phyloP scores from a whole-genome alignment of 2,888 invertebrate species.

The Ectemnius continuus region DNA sequence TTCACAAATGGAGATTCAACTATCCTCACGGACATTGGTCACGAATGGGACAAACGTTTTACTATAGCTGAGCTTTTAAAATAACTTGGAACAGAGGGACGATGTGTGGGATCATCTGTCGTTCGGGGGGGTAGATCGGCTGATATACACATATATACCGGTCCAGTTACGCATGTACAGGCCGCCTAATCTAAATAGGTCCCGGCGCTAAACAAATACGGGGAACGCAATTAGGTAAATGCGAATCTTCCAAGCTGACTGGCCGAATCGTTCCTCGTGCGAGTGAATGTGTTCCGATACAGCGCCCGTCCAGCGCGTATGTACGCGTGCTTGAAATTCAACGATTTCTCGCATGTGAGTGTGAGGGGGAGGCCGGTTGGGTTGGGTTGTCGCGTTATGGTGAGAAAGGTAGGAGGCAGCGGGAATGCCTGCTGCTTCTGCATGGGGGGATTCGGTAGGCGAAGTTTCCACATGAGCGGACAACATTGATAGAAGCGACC shows the following conservation, averaged over 20 bases:
- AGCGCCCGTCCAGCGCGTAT: constrained; percentile 6
- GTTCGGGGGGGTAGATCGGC: constrained; percentile 31
- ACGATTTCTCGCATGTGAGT: constrained; percentile 47
- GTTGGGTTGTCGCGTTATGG: constrained; percentile 66
- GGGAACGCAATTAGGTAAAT: constrained; percentile 76
- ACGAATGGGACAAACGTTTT: neutral
- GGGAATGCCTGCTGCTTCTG: constrained; percentile 70
- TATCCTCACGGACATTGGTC: too few relatives aligned
- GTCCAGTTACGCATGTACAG: constrained; percentile 43
- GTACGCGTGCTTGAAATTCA: constrained; percentile 27
- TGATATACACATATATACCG: constrained; percentile 15
- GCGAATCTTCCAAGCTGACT: constrained; percentile 73
- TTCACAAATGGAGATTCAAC: constrained; percentile 3
- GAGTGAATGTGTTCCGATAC: constrained; percentile 45
- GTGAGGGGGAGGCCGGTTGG: constrained; percentile 33
- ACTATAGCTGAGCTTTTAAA: neutral
- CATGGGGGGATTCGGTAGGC: constrained; percentile 73
- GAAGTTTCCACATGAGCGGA: constrained; percentile 76
- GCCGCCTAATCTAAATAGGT: constrained; percentile 72
- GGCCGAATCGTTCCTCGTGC: constrained; percentile 60
- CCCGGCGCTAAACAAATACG: constrained; percentile 71
- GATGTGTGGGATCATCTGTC: constrained; percentile 50
- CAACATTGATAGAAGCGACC: constrained; percentile 76
- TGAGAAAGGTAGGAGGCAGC: constrained; percentile 76
- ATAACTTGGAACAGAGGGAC: constrained; percentile 25